A percentile compares a stretch with the other conserved stretches of the same genome.
These are phyloP conservation scores for Pyrochroa serraticornis DNA, from an alignment of 2,888 invertebrate genomes.

Conservation along the genomic window DNA sequence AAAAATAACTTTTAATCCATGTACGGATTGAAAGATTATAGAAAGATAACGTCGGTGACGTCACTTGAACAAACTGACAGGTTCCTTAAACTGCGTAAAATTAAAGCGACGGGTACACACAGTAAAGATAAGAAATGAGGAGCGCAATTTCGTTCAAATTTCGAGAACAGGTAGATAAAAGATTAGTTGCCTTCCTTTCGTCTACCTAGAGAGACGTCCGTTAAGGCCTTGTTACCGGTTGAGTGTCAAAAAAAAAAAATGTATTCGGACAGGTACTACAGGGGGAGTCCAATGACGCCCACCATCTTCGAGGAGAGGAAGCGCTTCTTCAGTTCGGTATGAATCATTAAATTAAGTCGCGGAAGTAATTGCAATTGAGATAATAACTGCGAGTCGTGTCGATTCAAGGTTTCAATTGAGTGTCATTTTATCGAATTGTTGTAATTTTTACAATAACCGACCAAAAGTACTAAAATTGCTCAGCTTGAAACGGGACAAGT, in stretches of 20 bases:
- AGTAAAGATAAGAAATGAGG: constrained; percentile 8
- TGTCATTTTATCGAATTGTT: too few relatives aligned
- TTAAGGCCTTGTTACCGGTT: background rate
- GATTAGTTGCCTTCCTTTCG: constrained; percentile 21
- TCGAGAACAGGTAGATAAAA: constrained; percentile 28
- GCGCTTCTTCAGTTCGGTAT: constrained; percentile 8
- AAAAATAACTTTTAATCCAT: too few relatives aligned
- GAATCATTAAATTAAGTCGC: constrained; percentile 1
- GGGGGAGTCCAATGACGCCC: constrained; percentile 3
- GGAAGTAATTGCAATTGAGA: too few relatives aligned
- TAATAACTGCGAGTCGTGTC: too few relatives aligned
- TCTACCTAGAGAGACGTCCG: constrained; percentile 7
- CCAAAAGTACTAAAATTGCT: too few relatives aligned
- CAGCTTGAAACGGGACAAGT: too few relatives aligned
- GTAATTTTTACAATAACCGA: too few relatives aligned
- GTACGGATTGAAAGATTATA: too few relatives aligned
- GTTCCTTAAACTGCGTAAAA: too few relatives aligned
- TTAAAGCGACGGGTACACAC: background rate
- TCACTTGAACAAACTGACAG: too few relatives aligned
- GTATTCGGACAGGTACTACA: constrained; percentile 2
- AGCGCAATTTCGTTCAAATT: constrained; percentile 11
- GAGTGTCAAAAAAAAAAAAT: background rate
- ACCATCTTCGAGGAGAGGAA: constrained; percentile 8
- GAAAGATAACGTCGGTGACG: too few relatives aligned
- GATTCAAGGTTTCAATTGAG: too few relatives aligned